Evolutionary conservation across 2,888 invertebrate genomes (phyloP).

Genomic region (Aphodius granarius): DNA sequence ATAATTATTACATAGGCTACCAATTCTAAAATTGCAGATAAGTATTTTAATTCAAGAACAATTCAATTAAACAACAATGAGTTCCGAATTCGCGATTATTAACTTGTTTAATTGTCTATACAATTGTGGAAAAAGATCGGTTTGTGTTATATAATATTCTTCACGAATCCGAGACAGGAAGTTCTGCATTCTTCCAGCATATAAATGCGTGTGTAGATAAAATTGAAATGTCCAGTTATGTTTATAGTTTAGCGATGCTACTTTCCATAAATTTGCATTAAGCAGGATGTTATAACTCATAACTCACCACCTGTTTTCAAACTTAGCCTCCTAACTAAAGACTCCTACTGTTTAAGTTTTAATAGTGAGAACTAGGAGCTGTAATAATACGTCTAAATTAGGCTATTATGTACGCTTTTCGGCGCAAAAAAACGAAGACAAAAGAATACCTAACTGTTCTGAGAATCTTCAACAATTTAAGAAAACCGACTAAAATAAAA

Average conservation of each 20-base stretch:
- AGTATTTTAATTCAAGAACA: background rate
- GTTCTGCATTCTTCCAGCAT: background rate
- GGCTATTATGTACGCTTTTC: background rate
- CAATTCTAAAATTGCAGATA: background rate
- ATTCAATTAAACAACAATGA: background rate
- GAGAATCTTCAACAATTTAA: background rate
- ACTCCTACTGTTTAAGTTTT: background rate
- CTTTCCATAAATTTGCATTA: background rate
- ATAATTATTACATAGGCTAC: background rate
- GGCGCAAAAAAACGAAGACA: background rate
- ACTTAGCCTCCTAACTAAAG: background rate
- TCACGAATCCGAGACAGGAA: too few species aligned
- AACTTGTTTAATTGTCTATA: background rate
- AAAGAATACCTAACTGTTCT: background rate
- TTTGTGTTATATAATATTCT: too few species aligned
- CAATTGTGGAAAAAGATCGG: background rate
- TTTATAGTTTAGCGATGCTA: background rate
- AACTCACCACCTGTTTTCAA: too few species aligned
- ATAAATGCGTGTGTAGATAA: background rate
- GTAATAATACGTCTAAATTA: background rate
- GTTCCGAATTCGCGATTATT: background rate
- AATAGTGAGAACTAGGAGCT: background rate
- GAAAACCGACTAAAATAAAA: background rate
- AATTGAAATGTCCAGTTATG: slow-evolving; percentile 1
- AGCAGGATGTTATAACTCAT: too few species aligned